Percentiles rank a stretch among this genome's conserved stretches.
Conservation (phyloP, 2,797 vertebrate species). For the Strix occidentalis region DNA sequence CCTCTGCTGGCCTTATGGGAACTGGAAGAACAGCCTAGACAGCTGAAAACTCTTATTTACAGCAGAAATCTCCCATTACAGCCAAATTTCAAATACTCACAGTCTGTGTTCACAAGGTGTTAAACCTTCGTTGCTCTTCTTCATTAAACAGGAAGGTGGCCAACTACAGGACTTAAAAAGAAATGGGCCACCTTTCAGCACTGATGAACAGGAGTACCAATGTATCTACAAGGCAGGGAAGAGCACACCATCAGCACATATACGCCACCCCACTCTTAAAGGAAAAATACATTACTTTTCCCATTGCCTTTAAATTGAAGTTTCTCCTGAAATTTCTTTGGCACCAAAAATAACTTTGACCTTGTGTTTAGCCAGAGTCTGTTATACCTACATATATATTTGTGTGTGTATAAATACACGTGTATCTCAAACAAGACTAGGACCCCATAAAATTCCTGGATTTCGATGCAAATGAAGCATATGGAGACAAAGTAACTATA, state of each 20-base stretch:
- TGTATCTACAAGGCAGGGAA: neutral
- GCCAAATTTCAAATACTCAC: neutral
- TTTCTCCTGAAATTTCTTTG: neutral
- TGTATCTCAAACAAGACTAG: neutral
- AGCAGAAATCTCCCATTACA: neutral
- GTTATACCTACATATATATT: neutral
- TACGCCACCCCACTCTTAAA: neutral
- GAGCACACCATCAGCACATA: neutral
- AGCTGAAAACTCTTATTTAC: neutral
- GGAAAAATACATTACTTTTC: neutral
- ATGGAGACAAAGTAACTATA: neutral
- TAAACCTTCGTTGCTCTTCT: neutral
- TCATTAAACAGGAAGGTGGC: neutral
- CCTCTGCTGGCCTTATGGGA: neutral
- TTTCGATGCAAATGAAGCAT: neutral
- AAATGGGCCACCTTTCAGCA: neutral
- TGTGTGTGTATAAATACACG: neutral
- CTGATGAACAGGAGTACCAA: neutral
- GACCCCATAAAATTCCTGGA: neutral
- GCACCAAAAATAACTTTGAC: neutral
- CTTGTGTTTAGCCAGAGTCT: neutral
- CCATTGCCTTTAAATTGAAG: neutral
- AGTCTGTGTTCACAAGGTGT: neutral
- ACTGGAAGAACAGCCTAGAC: neutral
- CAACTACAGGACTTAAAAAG: neutral